Evolutionary conservation across 2,113 vertebrate species (phyloP).

Genomic region (Accipiter virgatus): DNA sequence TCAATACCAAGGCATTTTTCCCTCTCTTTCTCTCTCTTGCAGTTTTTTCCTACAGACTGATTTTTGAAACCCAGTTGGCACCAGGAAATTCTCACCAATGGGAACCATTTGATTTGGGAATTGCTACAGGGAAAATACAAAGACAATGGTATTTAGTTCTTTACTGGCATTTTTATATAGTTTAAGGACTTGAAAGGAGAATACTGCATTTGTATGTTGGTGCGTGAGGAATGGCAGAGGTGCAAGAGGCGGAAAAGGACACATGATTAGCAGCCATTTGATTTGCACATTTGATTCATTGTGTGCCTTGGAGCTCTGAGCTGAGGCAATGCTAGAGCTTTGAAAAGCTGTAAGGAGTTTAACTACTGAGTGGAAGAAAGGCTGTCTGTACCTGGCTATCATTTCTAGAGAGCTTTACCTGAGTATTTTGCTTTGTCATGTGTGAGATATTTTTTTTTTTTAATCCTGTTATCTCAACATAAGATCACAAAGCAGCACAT

Average conservation of each 20-base stretch:
- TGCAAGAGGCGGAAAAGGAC: not conserved
- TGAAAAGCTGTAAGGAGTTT: not conserved
- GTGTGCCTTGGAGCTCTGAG: not conserved
- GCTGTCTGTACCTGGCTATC: not conserved
- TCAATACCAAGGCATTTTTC: not conserved
- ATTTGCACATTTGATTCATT: not conserved
- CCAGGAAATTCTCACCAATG: not conserved
- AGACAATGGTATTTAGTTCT: not conserved
- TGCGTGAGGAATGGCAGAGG: not conserved
- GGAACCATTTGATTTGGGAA: not conserved
- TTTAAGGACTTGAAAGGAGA: not conserved
- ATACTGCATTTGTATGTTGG: fast-evolving
- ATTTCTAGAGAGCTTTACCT: not conserved
- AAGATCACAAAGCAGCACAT: not conserved
- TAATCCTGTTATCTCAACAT: not conserved
- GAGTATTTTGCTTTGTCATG: not conserved
- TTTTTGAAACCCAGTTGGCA: not conserved
- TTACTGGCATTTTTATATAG: not conserved
- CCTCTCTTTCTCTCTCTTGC: not conserved
- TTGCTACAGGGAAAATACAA: not conserved
- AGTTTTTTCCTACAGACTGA: not conserved
- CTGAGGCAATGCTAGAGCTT: not conserved
- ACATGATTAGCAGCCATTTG: fast-evolving
- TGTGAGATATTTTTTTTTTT: not conserved
- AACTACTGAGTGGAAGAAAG: not conserved